phyloP scores from a whole-genome alignment of 1,140 invertebrate species.

The Drosophila navojoa region DNA sequence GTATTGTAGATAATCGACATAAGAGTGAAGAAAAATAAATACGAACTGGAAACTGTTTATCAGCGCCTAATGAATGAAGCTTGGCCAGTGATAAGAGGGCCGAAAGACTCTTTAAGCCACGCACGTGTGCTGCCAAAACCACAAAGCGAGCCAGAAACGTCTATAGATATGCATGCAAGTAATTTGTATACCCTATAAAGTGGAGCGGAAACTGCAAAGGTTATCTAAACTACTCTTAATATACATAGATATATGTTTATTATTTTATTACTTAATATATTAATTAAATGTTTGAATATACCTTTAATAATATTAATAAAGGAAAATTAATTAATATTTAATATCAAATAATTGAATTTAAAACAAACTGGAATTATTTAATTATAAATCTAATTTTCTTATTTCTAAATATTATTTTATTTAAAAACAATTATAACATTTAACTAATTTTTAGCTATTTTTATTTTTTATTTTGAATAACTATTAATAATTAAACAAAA shows the following conservation, averaged over 20 bases:
- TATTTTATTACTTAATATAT: too few species aligned
- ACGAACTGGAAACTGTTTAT: constrained; percentile 55
- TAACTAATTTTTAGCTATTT: too few species aligned
- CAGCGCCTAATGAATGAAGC: constrained; percentile 68
- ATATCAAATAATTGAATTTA: too few species aligned
- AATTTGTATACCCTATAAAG: constrained; percentile 13
- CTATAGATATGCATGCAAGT: background rate
- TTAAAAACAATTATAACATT: too few species aligned
- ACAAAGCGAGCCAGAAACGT: constrained; percentile 15
- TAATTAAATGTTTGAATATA: too few species aligned
- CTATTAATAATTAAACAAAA: too few species aligned
- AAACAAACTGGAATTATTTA: too few species aligned
- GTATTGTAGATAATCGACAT: constrained; percentile 59
- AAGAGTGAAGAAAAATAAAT: constrained; percentile 13
- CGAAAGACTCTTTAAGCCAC: constrained; percentile 31
- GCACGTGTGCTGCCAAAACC: constrained; percentile 48
- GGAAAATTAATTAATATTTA: too few species aligned
- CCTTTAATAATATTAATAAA: too few species aligned
- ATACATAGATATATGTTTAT: too few species aligned
- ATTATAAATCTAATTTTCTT: background rate
- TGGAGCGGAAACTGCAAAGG: background rate
- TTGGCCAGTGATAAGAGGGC: constrained; percentile 49
- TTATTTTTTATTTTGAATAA: too few species aligned
- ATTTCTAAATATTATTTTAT: background rate
- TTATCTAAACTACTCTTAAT: background rate